phyloP scores from a whole-genome alignment of 2,113 vertebrate species.

The Cricetomys ansorgei region DNA sequence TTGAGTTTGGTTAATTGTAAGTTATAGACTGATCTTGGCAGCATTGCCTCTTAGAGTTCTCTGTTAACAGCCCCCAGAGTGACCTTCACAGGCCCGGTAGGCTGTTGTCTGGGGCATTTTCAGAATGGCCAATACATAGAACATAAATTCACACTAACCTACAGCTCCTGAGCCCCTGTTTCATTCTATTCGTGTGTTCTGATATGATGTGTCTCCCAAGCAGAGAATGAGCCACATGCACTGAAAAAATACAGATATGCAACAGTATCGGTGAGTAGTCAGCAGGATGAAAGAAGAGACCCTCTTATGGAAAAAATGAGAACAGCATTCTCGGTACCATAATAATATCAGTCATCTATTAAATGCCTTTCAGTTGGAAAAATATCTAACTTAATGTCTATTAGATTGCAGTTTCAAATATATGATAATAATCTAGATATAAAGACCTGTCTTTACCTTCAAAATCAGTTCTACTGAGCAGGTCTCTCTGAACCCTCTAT shows the following conservation, averaged over 20 bases:
- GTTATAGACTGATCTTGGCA: not conserved
- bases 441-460: not conserved
- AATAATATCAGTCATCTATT: not conserved
- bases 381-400: not conserved
- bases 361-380: not conserved
- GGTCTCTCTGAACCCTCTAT: not conserved
- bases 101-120: not conserved
- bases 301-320: not conserved
- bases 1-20: not conserved
- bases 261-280: not conserved
- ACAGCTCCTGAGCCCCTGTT: accelerated
- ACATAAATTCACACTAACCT: not conserved
- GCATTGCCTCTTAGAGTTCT: not conserved
- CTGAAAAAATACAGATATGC: not conserved
- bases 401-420: not conserved
- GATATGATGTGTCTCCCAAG: not conserved
- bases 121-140: not conserved
- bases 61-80: not conserved
- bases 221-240: not conserved
- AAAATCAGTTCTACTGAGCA: not conserved
- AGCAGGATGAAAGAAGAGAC: not conserved
- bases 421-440: not conserved
- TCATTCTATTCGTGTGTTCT: not conserved
- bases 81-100: not conserved
- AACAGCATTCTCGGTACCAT: not conserved